phyloP scores from a whole-genome alignment of 2,113 vertebrate species.

The Heteronetta atricapilla region DNA sequence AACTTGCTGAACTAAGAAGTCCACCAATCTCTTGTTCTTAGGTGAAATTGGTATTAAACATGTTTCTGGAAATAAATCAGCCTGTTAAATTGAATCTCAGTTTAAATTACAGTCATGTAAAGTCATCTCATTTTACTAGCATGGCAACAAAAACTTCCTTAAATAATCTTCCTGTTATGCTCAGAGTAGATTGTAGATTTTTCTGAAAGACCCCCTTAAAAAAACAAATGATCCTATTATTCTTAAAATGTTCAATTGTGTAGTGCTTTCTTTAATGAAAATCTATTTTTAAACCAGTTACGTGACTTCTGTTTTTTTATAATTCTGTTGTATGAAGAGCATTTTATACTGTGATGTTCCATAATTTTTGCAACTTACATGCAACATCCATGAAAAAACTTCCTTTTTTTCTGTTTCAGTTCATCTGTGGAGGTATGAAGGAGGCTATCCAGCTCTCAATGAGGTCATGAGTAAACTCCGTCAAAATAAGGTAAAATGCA shows the following conservation, averaged over 20 bases:
- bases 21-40: neutral
- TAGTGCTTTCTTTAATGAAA: neutral
- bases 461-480: slow-evolving; percentile 97
- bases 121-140: neutral
- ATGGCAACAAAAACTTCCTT: slow-evolving; percentile 1
- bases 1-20: neutral
- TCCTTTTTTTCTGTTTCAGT: slow-evolving; percentile 83
- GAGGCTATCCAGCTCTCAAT: slow-evolving; percentile 97
- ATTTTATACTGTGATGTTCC: neutral
- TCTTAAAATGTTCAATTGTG: neutral
- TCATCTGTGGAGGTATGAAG: slow-evolving; percentile 96
- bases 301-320: neutral
- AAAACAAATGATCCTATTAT: neutral
- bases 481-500: slow-evolving; percentile 87
- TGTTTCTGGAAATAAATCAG: neutral
- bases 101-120: neutral
- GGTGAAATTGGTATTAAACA: neutral
- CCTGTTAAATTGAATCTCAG: neutral
- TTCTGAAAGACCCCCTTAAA: neutral
- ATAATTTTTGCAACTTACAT: neutral
- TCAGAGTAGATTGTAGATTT: neutral
- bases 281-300: neutral
- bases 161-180: neutral
- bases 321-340: neutral
- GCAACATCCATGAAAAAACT: neutral